Evolutionary conservation across 1,140 invertebrate species (phyloP).

Genomic region (Drosophila asahinai): DNA sequence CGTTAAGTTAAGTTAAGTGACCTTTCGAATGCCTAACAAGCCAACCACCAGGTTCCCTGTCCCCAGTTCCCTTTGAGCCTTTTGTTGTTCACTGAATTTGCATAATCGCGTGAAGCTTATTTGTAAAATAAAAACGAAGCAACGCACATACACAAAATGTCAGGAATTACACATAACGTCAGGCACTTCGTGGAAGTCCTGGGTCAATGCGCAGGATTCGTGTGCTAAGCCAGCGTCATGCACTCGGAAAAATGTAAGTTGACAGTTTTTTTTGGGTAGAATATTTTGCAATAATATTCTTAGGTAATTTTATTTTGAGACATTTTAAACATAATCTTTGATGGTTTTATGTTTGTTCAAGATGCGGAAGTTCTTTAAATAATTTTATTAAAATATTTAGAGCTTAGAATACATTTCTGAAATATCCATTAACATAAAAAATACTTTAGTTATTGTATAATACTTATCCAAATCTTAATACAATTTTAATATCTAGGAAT

Average conservation of each 20-base stretch:
- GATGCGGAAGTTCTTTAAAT: no score
- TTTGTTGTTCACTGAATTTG: conserved; percentile 63
- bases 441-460: background rate
- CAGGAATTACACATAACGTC: conserved; percentile 74
- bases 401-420: no score
- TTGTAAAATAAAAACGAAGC: conserved; percentile 77
- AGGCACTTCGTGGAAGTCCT: conserved; percentile 54
- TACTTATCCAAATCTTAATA: background rate
- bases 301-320: background rate
- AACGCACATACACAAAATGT: conserved; percentile 68
- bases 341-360: no score
- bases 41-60: conserved; percentile 16
- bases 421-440: background rate
- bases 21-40: conserved; percentile 59
- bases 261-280: no score
- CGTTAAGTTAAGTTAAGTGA: conserved; percentile 59
- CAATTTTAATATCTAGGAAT: background rate
- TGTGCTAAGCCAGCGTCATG: conserved; percentile 40
- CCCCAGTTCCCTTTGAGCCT: conserved; percentile 24
- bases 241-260: background rate
- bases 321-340: no score
- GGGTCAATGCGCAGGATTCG: conserved; percentile 64
- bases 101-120: conserved; percentile 83
- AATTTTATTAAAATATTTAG: no score
- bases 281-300: background rate